A percentile compares a stretch with the other conserved stretches of the same genome.
Conservation (phyloP, 2,113 vertebrate genomes). For the Platichthys flesus region DNA sequence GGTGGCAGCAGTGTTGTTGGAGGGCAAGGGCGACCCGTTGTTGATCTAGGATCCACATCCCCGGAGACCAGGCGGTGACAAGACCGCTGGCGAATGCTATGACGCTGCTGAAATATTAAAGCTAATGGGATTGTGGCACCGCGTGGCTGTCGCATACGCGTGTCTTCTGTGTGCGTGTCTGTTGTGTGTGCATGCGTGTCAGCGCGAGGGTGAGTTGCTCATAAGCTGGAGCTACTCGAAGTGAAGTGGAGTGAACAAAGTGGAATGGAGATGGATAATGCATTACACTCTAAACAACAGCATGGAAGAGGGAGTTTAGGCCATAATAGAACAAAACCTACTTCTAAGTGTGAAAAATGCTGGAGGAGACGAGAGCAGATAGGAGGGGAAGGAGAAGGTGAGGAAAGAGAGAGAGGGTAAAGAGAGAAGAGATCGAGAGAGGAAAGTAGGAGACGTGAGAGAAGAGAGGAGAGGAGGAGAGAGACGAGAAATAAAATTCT, state of each 20-base stretch:
- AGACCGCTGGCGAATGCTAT: conserved; percentile 59
- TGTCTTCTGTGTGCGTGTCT: background rate
- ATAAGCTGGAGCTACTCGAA: conserved; percentile 60
- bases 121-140: conserved; percentile 67
- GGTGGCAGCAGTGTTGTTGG: conserved; percentile 36
- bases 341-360: conserved; percentile 41
- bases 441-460: background rate
- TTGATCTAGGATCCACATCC: conserved; percentile 55
- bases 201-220: conserved; percentile 35
- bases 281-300: conserved; percentile 62
- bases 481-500: background rate
- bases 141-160: conserved; percentile 7
- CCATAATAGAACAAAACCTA: conserved; percentile 44
- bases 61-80: conserved; percentile 60
- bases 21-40: conserved; percentile 38
- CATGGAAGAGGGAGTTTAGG: conserved; percentile 39
- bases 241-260: conserved; percentile 71
- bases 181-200: conserved; percentile 7
- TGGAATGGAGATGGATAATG: conserved; percentile 77
- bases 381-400: background rate
- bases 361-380: background rate
- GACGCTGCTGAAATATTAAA: conserved; percentile 78
- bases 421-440: background rate
- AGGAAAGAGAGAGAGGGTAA: background rate
- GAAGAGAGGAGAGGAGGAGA: background rate